phyloP scores from a whole-genome alignment of 2,113 vertebrate genomes.

The Falcunculus frontatus region DNA sequence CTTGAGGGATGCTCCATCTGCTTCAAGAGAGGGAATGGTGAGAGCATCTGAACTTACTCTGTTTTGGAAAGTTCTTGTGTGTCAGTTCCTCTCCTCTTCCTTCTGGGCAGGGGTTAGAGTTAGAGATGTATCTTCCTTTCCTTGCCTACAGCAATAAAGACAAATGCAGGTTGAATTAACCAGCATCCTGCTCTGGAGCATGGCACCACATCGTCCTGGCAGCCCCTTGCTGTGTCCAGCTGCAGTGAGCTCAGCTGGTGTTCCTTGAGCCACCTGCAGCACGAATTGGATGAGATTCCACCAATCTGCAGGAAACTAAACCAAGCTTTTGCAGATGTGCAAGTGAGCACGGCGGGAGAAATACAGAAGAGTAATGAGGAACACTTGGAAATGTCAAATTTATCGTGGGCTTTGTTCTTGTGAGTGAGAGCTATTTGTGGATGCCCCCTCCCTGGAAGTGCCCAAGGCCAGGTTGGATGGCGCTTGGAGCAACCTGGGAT shows the following conservation, averaged over 20 bases:
- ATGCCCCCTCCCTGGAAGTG: neutral
- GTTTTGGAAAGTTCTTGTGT: neutral
- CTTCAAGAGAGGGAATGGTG: neutral
- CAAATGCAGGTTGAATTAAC: neutral
- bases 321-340: neutral
- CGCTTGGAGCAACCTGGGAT: neutral
- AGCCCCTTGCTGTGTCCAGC: neutral
- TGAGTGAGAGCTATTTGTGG: neutral
- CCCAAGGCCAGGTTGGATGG: neutral
- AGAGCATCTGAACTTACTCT: neutral
- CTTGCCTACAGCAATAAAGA: neutral
- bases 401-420: neutral
- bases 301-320: neutral
- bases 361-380: neutral
- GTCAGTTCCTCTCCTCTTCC: neutral
- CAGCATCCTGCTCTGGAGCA: neutral
- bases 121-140: neutral
- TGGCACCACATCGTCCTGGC: neutral
- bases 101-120: neutral
- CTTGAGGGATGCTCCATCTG: neutral
- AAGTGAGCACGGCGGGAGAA: neutral
- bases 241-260: neutral
- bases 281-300: fast-evolving
- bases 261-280: neutral
- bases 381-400: neutral